phyloP scores from a whole-genome alignment of 2,797 vertebrate genomes.

The Babyrousa celebensis region DNA sequence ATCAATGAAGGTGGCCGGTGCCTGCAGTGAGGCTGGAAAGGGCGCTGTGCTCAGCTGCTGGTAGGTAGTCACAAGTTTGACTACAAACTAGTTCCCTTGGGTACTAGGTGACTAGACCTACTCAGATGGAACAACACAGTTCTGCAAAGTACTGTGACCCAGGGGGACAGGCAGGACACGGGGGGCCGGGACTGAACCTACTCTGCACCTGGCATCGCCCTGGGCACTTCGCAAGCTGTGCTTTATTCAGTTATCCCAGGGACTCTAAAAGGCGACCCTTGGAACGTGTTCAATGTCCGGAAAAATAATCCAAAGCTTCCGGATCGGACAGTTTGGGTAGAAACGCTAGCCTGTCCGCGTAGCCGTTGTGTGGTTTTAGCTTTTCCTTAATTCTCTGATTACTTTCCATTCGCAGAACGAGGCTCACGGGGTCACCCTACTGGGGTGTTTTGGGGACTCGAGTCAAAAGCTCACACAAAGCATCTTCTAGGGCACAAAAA shows the following conservation, averaged over 20 bases:
- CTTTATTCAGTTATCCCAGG: background rate
- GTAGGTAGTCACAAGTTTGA: no score
- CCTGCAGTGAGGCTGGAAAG: no score
- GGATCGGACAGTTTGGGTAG: background rate
- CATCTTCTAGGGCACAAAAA: background rate
- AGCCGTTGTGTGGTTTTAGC: fast-evolving
- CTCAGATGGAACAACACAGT: background rate
- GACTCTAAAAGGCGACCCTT: background rate
- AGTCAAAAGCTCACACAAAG: background rate
- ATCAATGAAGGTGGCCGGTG: no score
- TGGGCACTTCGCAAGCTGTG: background rate
- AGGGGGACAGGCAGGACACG: background rate
- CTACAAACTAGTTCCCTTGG: background rate
- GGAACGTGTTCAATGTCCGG: background rate
- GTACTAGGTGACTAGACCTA: no score
- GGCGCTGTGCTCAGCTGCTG: no score
- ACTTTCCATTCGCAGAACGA: background rate
- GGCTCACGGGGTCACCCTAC: background rate
- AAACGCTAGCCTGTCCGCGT: background rate
- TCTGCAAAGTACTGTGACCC: background rate
- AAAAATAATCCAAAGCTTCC: background rate
- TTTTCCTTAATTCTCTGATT: background rate
- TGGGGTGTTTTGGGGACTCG: background rate
- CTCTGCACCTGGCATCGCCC: background rate
- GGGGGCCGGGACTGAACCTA: background rate